Percentiles rank a stretch among this genome's conserved stretches.
Evolutionary conservation across 2,888 invertebrate species (phyloP).

Genomic region (Cryptus viduatorius): DNA sequence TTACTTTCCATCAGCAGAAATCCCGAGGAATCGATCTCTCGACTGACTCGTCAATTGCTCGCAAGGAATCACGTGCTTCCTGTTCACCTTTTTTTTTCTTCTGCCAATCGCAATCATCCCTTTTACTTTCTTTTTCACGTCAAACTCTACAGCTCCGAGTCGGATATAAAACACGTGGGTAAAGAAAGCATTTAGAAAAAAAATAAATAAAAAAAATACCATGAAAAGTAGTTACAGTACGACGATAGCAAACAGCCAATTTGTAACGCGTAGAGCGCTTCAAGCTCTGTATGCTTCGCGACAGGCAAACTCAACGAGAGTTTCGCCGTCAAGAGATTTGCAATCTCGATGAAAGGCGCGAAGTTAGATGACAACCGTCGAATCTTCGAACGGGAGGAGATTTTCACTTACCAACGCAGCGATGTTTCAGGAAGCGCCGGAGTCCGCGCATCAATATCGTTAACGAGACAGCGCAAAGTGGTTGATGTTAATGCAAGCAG

Average conservation of each 20-base stretch:
- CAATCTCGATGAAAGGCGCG: constrained; percentile 30
- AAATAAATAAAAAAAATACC: constrained; percentile 2
- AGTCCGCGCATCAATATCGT: constrained; percentile 63
- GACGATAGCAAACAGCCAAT: constrained; percentile 44
- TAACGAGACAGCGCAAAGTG: constrained; percentile 60
- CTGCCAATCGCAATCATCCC: constrained; percentile 51
- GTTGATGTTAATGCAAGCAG: constrained; percentile 41
- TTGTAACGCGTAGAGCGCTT: constrained; percentile 49
- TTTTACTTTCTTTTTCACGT: constrained; percentile 51
- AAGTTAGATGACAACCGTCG: constrained; percentile 45
- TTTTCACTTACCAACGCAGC: constrained; percentile 4
- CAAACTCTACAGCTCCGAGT: not conserved
- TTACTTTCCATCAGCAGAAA: constrained; percentile 44
- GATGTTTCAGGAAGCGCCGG: constrained; percentile 60
- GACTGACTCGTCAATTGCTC: constrained; percentile 46
- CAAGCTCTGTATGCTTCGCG: constrained; percentile 27
- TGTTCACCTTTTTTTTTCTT: constrained; percentile 39
- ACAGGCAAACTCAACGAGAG: constrained; percentile 3
- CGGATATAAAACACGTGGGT: constrained; percentile 8
- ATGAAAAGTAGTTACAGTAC: constrained; percentile 10
- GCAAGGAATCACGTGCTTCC: constrained; percentile 61
- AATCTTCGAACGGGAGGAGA: constrained; percentile 30
- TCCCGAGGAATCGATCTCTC: constrained; percentile 62
- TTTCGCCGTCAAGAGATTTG: constrained; percentile 22
- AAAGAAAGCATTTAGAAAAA: constrained; percentile 14